Evolutionary conservation across 2,888 invertebrate genomes (phyloP), one percentile per base, ranked within the genome.

Genomic region (Thyatira batis): DNA sequence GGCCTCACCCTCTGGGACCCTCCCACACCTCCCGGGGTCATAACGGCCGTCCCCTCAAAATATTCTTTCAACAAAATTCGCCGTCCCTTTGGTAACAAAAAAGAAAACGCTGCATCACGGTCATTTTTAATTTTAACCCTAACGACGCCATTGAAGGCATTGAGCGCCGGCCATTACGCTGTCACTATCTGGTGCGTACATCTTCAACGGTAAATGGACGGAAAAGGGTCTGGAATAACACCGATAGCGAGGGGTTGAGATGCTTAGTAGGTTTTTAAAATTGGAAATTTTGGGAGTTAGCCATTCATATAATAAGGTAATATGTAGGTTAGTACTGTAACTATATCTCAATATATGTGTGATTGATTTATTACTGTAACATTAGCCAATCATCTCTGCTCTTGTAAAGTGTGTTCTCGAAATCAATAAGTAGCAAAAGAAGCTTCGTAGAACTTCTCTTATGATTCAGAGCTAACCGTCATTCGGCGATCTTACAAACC

Each of bases 81-180:
- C 71, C 73, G 76, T 80, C 86, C 87, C 82, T 87, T 85, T 69
- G 63, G 67, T 25, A 80, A 81, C 82, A 87, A 89, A 90, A 90
- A 91, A 85, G 89, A 91, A 90, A 89, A 74, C 80, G 91, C 91
- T 76, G 80, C 78, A 84, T 92, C 90, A 91, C 87, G 85, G 82
- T 81, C 88, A 81, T 88, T 89, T 91, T 90, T 91, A 92, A 92
- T 91, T 89, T 90, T 79, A 78, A 76, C 84, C 85, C 84, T 87
- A 91, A 90, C 89, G 89, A 89, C 81, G 87, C 82, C 82, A 87
- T 88, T 87, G 85, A 80, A 84, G 88, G 84, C 78, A 84, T 88
- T 88, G 84, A 84, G 73, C 82, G 82, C 65, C 71, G 65, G 76
- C 84, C 88, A 88, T 89, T 89, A 86, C 76, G 76, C 73, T 67